phyloP scores from a whole-genome alignment of 2,888 invertebrate species.

The Alentia gelatinosa region DNA sequence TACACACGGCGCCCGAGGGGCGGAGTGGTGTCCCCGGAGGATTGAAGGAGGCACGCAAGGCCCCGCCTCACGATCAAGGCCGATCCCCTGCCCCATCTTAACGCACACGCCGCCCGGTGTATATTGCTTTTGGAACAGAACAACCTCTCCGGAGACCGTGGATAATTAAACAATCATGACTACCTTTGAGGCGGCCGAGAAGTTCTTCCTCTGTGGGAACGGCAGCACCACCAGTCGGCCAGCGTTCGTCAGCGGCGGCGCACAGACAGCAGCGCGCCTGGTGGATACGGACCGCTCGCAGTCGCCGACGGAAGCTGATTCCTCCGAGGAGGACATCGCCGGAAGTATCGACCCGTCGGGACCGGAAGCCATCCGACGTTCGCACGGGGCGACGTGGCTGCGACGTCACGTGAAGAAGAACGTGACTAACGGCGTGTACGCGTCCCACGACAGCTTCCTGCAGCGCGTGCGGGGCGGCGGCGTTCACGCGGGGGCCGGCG shows the following conservation, averaged over 20 bases:
- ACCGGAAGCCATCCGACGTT: neutral
- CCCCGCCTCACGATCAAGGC: no score
- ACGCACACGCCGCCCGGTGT: no score
- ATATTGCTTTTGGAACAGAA: neutral
- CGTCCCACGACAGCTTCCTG: constrained; percentile 26
- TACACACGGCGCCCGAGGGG: neutral
- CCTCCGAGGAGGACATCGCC: neutral
- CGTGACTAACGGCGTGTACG: neutral
- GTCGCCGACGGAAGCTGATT: neutral
- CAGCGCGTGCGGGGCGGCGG: neutral
- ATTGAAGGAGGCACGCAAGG: neutral
- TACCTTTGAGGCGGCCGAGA: constrained; percentile 41
- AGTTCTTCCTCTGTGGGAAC: neutral
- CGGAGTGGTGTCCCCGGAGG: neutral
- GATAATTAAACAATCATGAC: constrained; percentile 30
- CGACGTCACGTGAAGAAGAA: neutral
- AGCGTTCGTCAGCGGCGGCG: neutral
- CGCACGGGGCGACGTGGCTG: neutral
- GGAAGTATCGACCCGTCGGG: neutral
- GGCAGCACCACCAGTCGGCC: neutral
- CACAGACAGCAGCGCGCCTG: neutral
- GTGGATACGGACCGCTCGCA: neutral
- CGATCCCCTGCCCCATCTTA: no score
- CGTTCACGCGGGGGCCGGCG: neutral
- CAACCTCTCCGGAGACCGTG: neutral